A percentile compares a stretch with the other conserved stretches of the same genome.
These are phyloP conservation scores for Metopia argyrocephala DNA, from an alignment of 2,888 invertebrate species.

Conservation along the genomic window DNA sequence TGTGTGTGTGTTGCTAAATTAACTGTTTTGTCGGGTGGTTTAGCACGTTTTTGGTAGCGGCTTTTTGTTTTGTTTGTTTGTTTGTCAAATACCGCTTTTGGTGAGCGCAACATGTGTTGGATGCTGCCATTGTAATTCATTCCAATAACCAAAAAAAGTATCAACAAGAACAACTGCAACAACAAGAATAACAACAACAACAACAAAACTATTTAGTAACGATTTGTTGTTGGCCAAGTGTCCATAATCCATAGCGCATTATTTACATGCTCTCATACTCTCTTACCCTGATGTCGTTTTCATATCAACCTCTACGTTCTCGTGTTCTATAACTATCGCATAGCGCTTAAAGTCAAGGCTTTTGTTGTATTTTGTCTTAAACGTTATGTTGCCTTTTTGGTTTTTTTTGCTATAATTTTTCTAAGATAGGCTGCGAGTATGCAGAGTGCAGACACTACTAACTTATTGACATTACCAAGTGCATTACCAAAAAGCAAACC, in stretches of 20 bases:
- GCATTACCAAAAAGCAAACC: conserved; percentile 31
- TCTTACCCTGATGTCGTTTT: not conserved
- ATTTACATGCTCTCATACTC: conserved; percentile 33
- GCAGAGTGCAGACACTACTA: not conserved
- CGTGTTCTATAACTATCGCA: conserved; percentile 33
- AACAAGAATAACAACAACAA: not conserved
- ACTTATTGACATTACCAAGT: conserved; percentile 57
- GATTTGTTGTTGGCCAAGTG: conserved; percentile 49
- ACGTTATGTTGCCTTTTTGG: conserved; percentile 40
- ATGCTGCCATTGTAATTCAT: conserved; percentile 50
- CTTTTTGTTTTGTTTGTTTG: conserved; percentile 47
- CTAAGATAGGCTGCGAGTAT: not conserved
- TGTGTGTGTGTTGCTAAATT: conserved; percentile 53
- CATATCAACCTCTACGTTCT: not conserved
- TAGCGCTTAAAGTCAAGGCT: conserved; percentile 64
- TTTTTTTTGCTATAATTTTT: not conserved
- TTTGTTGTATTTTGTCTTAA: conserved; percentile 48
- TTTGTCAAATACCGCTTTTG: conserved; percentile 62
- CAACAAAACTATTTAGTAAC: conserved; percentile 8
- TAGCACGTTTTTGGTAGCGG: conserved; percentile 64
- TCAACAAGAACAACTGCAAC: not conserved
- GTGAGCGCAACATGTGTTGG: conserved; percentile 62
- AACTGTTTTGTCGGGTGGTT: conserved; percentile 64
- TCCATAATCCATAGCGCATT: conserved; percentile 36
- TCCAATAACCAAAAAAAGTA: not conserved